A percentile compares a stretch with the other conserved stretches of the same genome.
phyloP scores from a whole-genome alignment of 2,797 vertebrate species.

The Argyrosomus regius region DNA sequence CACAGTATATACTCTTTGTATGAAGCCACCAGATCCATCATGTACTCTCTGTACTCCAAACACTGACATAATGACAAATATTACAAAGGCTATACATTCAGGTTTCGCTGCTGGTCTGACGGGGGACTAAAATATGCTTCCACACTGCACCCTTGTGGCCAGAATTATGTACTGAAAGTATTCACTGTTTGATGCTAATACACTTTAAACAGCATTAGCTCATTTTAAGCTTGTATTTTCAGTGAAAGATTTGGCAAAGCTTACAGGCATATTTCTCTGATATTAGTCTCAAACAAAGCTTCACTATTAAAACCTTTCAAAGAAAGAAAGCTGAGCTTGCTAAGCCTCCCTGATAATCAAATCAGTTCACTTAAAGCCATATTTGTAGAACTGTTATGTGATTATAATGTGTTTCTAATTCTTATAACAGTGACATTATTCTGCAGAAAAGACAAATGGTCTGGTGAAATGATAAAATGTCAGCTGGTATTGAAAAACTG shows the following conservation, averaged over 20 bases:
- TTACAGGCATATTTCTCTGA: background rate
- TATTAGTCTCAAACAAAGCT: background rate
- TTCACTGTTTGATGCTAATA: background rate
- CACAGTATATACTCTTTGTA: constrained; percentile 4
- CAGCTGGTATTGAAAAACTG: background rate
- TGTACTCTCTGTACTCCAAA: constrained; percentile 18
- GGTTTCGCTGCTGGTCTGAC: constrained; percentile 1
- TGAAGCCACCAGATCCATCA: constrained; percentile 17
- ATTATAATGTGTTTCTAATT: background rate
- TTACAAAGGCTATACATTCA: background rate
- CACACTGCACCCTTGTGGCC: constrained; percentile 78
- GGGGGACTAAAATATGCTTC: constrained; percentile 35
- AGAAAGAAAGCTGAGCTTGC: background rate
- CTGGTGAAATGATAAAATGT: background rate
- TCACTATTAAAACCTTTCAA: background rate
- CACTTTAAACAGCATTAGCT: background rate
- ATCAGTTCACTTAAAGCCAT: background rate
- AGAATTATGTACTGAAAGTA: constrained; percentile 39
- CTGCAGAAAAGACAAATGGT: background rate
- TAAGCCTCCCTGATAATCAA: background rate
- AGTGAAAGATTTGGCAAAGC: background rate
- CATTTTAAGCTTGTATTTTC: background rate
- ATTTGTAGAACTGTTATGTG: background rate
- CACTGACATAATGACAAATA: constrained; percentile 17
- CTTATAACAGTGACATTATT: background rate